These are phyloP conservation scores for Craniophora ligustri DNA, from an alignment of 2,888 invertebrate genomes.

Conservation along the genomic window DNA sequence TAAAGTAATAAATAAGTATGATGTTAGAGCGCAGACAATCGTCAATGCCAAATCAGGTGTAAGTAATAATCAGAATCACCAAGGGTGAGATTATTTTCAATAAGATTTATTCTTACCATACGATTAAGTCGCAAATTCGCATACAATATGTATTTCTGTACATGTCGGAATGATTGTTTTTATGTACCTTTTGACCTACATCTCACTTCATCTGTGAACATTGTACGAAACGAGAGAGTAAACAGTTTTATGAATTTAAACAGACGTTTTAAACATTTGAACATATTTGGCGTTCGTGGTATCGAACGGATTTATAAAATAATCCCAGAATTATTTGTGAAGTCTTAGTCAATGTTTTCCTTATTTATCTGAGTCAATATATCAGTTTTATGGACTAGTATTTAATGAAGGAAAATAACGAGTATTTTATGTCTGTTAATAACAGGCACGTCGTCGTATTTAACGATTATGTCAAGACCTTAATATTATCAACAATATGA, in stretches of 20 bases:
- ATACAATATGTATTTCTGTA: conserved; percentile 25
- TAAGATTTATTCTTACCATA: conserved; percentile 14
- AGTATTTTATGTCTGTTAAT: conserved; percentile 40
- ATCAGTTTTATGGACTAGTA: conserved; percentile 11
- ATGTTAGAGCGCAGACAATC: background rate
- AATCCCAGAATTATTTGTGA: conserved; percentile 19
- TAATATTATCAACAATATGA: conserved; percentile 32
- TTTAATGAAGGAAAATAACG: conserved; percentile 10
- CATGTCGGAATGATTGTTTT: conserved; percentile 55
- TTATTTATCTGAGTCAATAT: conserved; percentile 10
- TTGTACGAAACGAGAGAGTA: conserved; percentile 55
- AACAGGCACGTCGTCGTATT: conserved; percentile 20
- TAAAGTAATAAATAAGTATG: background rate
- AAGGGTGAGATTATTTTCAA: conserved; percentile 5
- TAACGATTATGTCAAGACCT: conserved; percentile 33
- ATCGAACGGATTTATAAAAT: conserved; percentile 25
- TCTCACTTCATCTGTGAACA: conserved; percentile 61
- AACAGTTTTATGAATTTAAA: conserved; percentile 57
- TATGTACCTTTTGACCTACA: conserved; percentile 64
- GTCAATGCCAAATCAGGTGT: background rate
- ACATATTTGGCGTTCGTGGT: conserved; percentile 47
- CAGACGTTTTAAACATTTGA: conserved; percentile 39
- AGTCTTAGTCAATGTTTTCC: conserved; percentile 23
- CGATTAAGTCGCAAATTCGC: conserved; percentile 15
- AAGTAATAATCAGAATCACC: too few species aligned